A percentile compares a stretch with the other conserved stretches of the same genome.
These are phyloP conservation scores for Ceramica pisi DNA, from an alignment of 2,888 invertebrate genomes.

Conservation along the genomic window DNA sequence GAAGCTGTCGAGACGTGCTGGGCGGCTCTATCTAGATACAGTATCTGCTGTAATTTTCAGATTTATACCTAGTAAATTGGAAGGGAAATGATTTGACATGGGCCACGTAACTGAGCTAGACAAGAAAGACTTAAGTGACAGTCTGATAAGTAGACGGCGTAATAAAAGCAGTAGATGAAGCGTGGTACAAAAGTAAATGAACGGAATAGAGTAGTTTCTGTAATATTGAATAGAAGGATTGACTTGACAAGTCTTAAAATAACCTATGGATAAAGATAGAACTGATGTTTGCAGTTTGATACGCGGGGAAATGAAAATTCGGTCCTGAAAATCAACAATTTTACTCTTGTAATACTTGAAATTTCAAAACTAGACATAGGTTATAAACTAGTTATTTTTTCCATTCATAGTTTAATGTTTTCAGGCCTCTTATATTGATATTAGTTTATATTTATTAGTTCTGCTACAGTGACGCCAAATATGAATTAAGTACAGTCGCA, in stretches of 20 bases:
- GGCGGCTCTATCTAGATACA: conserved; percentile 81
- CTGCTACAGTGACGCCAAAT: not conserved
- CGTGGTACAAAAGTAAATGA: not conserved
- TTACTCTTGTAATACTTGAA: too few species aligned
- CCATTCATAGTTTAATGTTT: not conserved
- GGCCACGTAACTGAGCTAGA: conserved; percentile 17
- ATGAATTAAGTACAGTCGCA: not conserved
- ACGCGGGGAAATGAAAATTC: not conserved
- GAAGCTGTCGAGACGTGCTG: conserved; percentile 87
- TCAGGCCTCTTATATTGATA: not conserved
- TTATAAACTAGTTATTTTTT: not conserved
- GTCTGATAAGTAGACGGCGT: conserved; percentile 23
- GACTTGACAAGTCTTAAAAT: not conserved
- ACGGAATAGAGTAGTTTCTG: not conserved
- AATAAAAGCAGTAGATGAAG: not conserved
- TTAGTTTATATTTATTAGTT: not conserved
- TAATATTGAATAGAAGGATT: conserved; percentile 18
- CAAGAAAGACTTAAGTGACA: conserved; percentile 11
- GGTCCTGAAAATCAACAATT: not conserved
- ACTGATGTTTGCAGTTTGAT: not conserved
- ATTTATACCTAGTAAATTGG: conserved; percentile 58
- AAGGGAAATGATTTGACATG: conserved; percentile 46
- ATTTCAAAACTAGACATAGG: not conserved
- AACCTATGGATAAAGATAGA: not conserved
- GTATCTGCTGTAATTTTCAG: conserved; percentile 74